Conservation (phyloP, 2,888 invertebrate species). For the Campoplex capitator region DNA sequence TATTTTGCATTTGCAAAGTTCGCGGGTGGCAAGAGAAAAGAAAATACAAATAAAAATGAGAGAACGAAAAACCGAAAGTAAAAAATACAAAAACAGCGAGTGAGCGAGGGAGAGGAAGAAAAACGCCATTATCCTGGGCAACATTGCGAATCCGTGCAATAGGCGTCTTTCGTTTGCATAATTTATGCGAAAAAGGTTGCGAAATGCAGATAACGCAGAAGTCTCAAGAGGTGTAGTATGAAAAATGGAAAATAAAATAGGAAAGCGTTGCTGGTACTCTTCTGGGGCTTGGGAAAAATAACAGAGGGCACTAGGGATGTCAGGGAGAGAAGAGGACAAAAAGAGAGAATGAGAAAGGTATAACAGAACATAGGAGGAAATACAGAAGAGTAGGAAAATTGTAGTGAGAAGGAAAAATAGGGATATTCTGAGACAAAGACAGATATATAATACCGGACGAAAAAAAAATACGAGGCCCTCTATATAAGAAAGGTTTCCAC, state of each 20-base stretch:
- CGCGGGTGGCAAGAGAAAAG: slow-evolving; percentile 26
- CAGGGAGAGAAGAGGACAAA: slow-evolving; percentile 23
- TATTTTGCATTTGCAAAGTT: slow-evolving; percentile 50
- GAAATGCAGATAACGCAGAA: slow-evolving; percentile 64
- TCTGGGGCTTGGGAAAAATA: slow-evolving; percentile 47
- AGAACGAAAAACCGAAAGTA: neutral
- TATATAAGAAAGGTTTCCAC: slow-evolving; percentile 70
- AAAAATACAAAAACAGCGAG: neutral
- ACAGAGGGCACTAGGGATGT: slow-evolving; percentile 26
- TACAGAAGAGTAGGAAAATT: slow-evolving; percentile 14
- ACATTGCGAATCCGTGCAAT: slow-evolving; percentile 62
- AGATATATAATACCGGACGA: slow-evolving; percentile 18
- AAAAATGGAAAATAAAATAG: slow-evolving; percentile 71
- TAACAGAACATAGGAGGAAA: slow-evolving; percentile 23
- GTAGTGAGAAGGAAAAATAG: slow-evolving; percentile 32
- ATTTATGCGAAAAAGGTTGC: slow-evolving; percentile 65
- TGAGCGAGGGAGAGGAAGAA: slow-evolving; percentile 4
- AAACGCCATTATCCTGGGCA: slow-evolving; percentile 51
- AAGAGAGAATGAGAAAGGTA: slow-evolving; percentile 11
- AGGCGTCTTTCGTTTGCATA: slow-evolving; percentile 68
- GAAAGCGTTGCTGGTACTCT: slow-evolving; percentile 26
- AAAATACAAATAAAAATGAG: slow-evolving; percentile 19
- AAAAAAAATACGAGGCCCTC: slow-evolving; percentile 57
- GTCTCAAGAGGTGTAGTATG: slow-evolving; percentile 50
- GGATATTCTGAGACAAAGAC: slow-evolving; percentile 37